Percentiles rank a stretch among this genome's conserved stretches.
Conservation (phyloP, 2,113 vertebrate genomes). For the Acanthochromis polyacanthus region DNA sequence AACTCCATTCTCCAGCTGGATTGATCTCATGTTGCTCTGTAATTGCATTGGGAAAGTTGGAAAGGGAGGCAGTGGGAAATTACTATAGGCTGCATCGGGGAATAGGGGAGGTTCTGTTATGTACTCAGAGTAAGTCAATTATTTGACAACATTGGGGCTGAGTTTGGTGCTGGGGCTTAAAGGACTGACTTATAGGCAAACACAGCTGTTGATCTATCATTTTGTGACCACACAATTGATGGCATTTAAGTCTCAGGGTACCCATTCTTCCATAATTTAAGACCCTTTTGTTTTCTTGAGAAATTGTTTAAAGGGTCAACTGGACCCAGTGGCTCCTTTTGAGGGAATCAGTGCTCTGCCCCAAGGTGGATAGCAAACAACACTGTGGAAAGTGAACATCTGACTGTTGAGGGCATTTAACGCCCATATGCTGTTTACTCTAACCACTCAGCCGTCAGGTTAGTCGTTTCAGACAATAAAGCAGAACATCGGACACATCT, state of each 20-base stretch:
- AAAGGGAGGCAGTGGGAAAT: constrained; percentile 39
- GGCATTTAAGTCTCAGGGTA: neutral
- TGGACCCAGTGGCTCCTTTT: neutral
- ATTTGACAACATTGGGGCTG: constrained; percentile 15
- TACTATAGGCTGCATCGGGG: constrained; percentile 51
- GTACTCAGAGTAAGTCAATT: constrained; percentile 27
- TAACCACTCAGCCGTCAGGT: no score
- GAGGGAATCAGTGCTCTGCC: neutral
- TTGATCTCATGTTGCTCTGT: constrained; percentile 71
- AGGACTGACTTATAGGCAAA: neutral
- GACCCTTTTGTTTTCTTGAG: no score
- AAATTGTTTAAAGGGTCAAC: neutral
- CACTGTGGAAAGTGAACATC: neutral
- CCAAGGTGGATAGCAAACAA: neutral
- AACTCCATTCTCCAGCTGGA: constrained; percentile 65
- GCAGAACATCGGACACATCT: no score
- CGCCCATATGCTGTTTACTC: no score
- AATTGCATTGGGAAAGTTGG: constrained; percentile 70
- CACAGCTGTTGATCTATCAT: neutral
- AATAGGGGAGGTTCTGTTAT: constrained; percentile 30
- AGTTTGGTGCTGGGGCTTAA: neutral
- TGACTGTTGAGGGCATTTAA: no score
- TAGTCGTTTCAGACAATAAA: no score
- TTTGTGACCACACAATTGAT: neutral
- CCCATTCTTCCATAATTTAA: neutral